phyloP scores from a whole-genome alignment of 2,113 vertebrate species.

The Colaptes auratus region DNA sequence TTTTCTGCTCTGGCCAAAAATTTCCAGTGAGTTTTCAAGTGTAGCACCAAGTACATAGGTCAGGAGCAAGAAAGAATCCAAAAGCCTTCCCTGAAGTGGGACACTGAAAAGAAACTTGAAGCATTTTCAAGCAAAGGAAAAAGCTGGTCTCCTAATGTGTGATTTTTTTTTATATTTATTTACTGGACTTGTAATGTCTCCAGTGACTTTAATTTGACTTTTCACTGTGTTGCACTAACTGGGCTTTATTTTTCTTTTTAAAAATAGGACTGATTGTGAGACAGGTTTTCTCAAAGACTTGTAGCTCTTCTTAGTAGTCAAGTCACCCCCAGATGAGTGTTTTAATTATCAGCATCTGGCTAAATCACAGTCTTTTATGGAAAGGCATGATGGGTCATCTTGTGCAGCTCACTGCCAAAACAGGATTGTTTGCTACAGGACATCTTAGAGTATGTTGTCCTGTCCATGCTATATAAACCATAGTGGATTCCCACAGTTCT shows the following conservation, averaged over 20 bases:
- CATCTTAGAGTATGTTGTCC: background rate
- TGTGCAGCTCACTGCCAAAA: background rate
- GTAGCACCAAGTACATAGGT: background rate
- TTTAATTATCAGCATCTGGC: constrained; percentile 9
- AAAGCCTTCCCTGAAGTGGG: background rate
- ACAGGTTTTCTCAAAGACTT: background rate
- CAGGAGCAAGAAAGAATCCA: background rate
- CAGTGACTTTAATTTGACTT: background rate
- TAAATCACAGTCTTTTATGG: background rate
- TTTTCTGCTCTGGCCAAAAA: background rate
- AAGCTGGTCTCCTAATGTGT: background rate
- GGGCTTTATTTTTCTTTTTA: background rate
- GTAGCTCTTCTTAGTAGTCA: background rate
- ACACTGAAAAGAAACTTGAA: background rate
- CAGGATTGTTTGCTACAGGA: background rate
- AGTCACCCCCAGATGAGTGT: background rate
- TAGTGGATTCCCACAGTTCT: background rate
- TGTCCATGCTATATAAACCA: background rate
- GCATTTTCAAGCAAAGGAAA: background rate
- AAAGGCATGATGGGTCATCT: background rate
- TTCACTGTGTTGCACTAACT: background rate
- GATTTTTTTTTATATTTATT: background rate
- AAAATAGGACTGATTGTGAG: background rate
- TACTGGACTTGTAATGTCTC: background rate
- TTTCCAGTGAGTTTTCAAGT: background rate